Base-by-base conservation (phyloP, 2,888 invertebrate genomes). In the Spialia ferax region DNA sequence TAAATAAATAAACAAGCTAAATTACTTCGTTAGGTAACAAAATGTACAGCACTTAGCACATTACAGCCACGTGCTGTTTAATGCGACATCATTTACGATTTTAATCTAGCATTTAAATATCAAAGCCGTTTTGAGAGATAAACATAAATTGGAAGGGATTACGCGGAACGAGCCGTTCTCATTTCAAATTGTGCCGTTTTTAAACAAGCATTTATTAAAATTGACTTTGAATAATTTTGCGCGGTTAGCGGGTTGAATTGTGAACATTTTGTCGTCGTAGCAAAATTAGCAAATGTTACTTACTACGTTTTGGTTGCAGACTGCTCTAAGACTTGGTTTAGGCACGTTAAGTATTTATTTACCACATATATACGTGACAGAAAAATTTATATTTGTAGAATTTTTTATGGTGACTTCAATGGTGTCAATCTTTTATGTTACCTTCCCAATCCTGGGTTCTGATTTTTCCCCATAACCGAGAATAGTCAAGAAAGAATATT, bases 181-280 rank as follows among this genome's bases (percentile, higher is more conserved):
- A 5, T 59, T 42, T 23, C 57, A 59, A 22, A 22, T 59, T 45
- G 26, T 15, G 26, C 22, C 22, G 23, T 54, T 54, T 29, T 55
- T 55, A 55, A 55, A 55, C 29, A n/a, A 26, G 18, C 55, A 18
- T 55, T 55, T 55, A 29, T 55, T 55, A n/a, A 55, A 55, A 55
- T 29, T 55, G 15, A 7, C 55, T 29, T 13, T 29, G 55, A 55
- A 29, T 55, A 48, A 48, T 48, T 52, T 55, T 18, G 29, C 1
- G 26, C 11, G 20, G 50, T 23, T 11, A 22, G 22, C 50, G 10
- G 50, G 22, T 5, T 22, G 5, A 11, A 11, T 8, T 18, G 45
- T 18, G 8, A 45, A 18, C 8, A 26, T n/a, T n/a, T n/a, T n/a
- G n/a, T 42, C 42, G 32, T 35, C n/a, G n/a, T 35, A 5, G 26